These are phyloP conservation scores for Muscicapa striata DNA, from an alignment of 2,797 vertebrate genomes.

Conservation along the genomic window DNA sequence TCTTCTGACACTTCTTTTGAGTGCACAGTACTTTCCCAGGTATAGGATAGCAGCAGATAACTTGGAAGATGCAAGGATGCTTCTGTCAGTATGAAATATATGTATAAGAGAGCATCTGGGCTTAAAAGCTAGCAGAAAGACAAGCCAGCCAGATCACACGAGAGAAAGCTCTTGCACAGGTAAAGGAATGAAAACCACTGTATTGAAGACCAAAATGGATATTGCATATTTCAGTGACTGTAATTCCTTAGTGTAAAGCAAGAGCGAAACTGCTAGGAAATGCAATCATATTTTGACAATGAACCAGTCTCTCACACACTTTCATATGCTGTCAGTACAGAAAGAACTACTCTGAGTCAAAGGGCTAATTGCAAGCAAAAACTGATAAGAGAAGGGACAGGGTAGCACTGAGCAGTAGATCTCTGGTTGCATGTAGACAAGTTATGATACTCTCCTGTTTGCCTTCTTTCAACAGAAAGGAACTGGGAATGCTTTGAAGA, in stretches of 20 bases:
- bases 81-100: not conserved
- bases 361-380: not conserved
- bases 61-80: not conserved
- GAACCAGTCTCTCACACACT: not conserved
- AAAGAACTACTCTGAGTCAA: not conserved
- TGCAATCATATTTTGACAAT: not conserved
- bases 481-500: not conserved
- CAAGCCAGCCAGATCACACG: not conserved
- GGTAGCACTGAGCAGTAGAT: not conserved
- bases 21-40: not conserved
- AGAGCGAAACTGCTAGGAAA: not conserved
- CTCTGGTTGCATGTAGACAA: not conserved
- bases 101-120: not conserved
- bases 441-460: not conserved
- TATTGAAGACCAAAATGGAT: not conserved
- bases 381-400: not conserved
- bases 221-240: not conserved
- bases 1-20: not conserved
- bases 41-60: not conserved
- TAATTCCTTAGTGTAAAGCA: not conserved
- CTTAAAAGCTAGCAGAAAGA: not conserved
- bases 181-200: not conserved
- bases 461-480: not conserved
- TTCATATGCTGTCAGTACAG: not conserved
- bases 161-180: not conserved